These are phyloP conservation scores for Heteromormyrus szaboi DNA, from an alignment of 2,797 vertebrate genomes.

Conservation along the genomic window DNA sequence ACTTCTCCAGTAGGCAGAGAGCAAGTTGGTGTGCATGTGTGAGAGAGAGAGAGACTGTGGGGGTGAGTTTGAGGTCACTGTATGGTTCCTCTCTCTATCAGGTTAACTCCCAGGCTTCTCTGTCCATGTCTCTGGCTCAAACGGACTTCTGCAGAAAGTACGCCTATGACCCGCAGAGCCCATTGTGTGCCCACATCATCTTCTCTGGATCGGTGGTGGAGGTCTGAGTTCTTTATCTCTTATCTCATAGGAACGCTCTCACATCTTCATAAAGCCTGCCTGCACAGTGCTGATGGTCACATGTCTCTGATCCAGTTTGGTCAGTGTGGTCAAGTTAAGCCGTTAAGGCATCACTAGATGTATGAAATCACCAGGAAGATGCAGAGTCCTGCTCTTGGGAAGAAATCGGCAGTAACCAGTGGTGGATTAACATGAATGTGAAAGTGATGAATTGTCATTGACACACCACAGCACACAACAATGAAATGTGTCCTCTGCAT, in stretches of 20 bases:
- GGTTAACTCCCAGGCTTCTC: slow-evolving; percentile 72
- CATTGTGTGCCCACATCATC: slow-evolving; percentile 84
- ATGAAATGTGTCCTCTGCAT: neutral
- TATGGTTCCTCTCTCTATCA: slow-evolving; percentile 41
- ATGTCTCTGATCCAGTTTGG: neutral
- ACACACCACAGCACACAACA: neutral
- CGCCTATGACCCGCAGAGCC: slow-evolving; percentile 83
- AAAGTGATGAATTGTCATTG: neutral
- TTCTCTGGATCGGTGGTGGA: slow-evolving; percentile 72
- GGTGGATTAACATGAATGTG: neutral
- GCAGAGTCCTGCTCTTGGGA: neutral
- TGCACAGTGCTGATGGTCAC: neutral
- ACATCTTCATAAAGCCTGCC: neutral
- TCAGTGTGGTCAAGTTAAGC: neutral
- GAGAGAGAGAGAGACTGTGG: neutral
- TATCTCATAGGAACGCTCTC: neutral
- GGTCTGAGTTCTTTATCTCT: slow-evolving; percentile 51
- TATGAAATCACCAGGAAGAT: neutral
- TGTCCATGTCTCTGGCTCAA: slow-evolving; percentile 88
- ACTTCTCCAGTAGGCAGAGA: neutral
- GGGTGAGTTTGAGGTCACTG: neutral
- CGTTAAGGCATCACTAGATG: neutral
- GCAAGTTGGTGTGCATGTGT: neutral
- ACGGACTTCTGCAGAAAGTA: slow-evolving; percentile 76
- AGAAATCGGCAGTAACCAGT: neutral